Conservation (phyloP, 2,797 vertebrate species). For the Gymnoscopelus microlampas region DNA sequence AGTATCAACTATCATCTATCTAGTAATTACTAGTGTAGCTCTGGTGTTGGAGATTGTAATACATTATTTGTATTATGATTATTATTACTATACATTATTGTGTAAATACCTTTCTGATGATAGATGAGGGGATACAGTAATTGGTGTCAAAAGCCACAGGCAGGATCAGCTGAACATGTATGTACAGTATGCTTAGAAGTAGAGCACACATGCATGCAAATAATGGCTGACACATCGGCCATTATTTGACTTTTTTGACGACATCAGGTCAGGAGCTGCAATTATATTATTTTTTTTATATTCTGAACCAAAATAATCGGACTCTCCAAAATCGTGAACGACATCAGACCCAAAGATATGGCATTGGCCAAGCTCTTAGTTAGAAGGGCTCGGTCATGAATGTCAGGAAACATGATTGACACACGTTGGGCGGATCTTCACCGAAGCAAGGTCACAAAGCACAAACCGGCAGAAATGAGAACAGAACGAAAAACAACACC, state of each 20-base stretch:
- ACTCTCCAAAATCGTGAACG: too few species aligned
- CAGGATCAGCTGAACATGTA: slow-evolving; percentile 25
- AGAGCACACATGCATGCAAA: too few species aligned
- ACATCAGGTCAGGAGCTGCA: too few species aligned
- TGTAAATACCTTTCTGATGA: slow-evolving; percentile 16
- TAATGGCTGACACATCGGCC: too few species aligned
- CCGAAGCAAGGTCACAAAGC: slow-evolving; percentile 61
- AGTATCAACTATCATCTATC: background rate
- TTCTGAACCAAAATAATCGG: too few species aligned
- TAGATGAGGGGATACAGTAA: slow-evolving; percentile 31
- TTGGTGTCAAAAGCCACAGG: slow-evolving; percentile 33
- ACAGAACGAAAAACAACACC: slow-evolving; percentile 25
- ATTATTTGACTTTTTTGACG: too few species aligned
- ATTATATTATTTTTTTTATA: too few species aligned
- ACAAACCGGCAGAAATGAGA: slow-evolving; percentile 38
- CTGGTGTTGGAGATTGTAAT: too few species aligned
- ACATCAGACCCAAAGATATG: slow-evolving; percentile 2
- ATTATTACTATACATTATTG: too few species aligned
- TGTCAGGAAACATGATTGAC: slow-evolving; percentile 46
- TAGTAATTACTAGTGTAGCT: background rate
- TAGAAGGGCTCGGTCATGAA: slow-evolving; percentile 18
- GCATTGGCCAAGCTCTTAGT: slow-evolving; percentile 7
- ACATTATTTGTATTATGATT: too few species aligned
- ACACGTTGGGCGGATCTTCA: slow-evolving; percentile 46
- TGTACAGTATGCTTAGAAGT: too few species aligned